A percentile compares a stretch with the other conserved stretches of the same genome.
These are phyloP conservation scores for Sitophilus oryzae DNA, from an alignment of 1,140 invertebrate species.

Conservation along the genomic window DNA sequence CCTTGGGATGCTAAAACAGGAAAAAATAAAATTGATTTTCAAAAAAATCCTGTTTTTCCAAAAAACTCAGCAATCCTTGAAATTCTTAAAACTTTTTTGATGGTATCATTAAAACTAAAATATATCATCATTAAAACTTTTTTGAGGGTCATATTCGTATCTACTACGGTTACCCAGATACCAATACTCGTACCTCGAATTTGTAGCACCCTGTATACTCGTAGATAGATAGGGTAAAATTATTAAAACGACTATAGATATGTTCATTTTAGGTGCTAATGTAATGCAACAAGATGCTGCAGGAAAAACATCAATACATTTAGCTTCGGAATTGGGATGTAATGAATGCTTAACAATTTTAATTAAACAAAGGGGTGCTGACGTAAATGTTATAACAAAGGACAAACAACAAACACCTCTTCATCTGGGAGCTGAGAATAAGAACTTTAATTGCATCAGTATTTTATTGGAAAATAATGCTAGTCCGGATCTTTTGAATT, in stretches of 20 bases:
- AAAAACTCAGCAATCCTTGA: no score
- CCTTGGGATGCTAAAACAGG: no score
- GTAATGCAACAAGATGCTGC: constrained; percentile 61
- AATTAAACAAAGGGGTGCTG: constrained; percentile 56
- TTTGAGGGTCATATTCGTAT: no score
- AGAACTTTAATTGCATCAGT: constrained; percentile 63
- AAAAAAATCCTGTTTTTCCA: no score
- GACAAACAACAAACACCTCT: constrained; percentile 67
- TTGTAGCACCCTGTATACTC: no score
- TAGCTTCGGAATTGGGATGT: constrained; percentile 68
- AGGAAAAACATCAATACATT: constrained; percentile 68
- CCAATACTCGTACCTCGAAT: no score
- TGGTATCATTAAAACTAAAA: no score
- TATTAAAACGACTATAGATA: neutral
- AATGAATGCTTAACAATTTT: constrained; percentile 60
- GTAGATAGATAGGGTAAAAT: no score
- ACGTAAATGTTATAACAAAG: constrained; percentile 55
- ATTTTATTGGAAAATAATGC: constrained; percentile 66
- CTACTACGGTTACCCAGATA: no score
- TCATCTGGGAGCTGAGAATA: constrained; percentile 72
- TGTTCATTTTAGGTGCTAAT: constrained; percentile 44
- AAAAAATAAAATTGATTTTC: no score
- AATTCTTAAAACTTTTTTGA: no score
- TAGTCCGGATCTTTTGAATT: constrained; percentile 60
- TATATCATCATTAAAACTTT: no score